These are phyloP conservation scores for Pterobdella sp. DNA, from an alignment of 2,888 invertebrate species.

Conservation along the genomic window DNA sequence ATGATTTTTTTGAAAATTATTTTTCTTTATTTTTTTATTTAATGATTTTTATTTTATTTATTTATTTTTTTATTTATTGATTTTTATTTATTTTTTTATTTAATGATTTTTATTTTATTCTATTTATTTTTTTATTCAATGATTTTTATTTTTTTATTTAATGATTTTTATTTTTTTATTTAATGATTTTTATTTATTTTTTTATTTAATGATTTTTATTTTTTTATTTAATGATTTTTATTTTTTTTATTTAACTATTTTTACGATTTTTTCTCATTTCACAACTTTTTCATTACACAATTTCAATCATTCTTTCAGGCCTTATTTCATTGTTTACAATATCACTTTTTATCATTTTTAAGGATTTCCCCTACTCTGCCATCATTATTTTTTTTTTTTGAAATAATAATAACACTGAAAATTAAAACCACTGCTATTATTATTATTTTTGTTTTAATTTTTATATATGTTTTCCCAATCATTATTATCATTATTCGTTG, in stretches of 20 bases:
- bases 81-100: constrained; percentile 9
- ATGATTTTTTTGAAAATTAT: too few species aligned
- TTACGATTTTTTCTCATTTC: background rate
- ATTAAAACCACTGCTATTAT: background rate
- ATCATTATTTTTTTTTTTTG: background rate
- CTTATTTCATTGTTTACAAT: background rate
- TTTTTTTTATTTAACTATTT: background rate
- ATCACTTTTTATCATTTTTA: background rate
- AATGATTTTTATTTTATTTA: background rate
- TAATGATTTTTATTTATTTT: background rate
- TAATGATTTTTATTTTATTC: background rate
- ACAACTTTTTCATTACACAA: background rate
- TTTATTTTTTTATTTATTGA: constrained; percentile 1
- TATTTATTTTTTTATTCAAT: background rate
- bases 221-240: background rate
- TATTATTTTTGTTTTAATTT: background rate
- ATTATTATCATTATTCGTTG: too few species aligned
- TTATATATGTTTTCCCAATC: too few species aligned
- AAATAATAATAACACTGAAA: background rate
- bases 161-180: background rate
- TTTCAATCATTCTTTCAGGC: background rate
- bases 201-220: background rate
- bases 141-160: background rate
- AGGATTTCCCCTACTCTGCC: background rate
- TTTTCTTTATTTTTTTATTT: constrained; percentile 8